Conservation (phyloP, 2,888 invertebrate genomes). For the Phalera bucephala region DNA sequence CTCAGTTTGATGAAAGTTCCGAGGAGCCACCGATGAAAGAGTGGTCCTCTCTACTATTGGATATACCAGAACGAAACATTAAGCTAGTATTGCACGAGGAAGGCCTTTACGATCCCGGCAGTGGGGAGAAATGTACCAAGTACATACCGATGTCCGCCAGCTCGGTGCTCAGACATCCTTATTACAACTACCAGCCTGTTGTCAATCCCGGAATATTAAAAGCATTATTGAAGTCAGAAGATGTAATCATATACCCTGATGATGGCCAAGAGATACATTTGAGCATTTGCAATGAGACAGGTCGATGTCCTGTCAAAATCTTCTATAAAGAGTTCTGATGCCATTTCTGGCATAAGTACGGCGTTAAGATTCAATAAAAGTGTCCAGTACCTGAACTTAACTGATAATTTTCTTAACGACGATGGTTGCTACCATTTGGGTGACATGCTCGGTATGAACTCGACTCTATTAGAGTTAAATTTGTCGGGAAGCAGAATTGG, state of each 20-base stretch:
- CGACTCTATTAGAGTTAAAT: conserved; percentile 35
- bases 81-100: conserved; percentile 34
- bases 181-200: not conserved
- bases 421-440: conserved; percentile 52
- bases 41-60: conserved; percentile 33
- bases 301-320: conserved; percentile 30
- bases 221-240: not conserved
- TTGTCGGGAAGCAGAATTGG: conserved; percentile 42
- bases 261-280: conserved; percentile 54
- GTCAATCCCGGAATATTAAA: not conserved
- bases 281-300: conserved; percentile 40
- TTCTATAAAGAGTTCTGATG: conserved; percentile 41
- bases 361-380: conserved; percentile 35
- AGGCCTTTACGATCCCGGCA: conserved; percentile 46
- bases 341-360: conserved; percentile 41
- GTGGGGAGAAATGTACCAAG: conserved; percentile 49
- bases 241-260: conserved; percentile 29
- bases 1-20: conserved; percentile 17
- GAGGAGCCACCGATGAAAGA: conserved; percentile 38
- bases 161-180: conserved; percentile 9
- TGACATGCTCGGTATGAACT: conserved; percentile 37
- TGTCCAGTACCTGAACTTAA: conserved; percentile 41
- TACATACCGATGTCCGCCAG: conserved; percentile 50
- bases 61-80: conserved; percentile 15
- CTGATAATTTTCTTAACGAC: conserved; percentile 36